Evolutionary conservation across 2,797 vertebrate genomes (phyloP).

Genomic region (Gastrophryne carolinensis): DNA sequence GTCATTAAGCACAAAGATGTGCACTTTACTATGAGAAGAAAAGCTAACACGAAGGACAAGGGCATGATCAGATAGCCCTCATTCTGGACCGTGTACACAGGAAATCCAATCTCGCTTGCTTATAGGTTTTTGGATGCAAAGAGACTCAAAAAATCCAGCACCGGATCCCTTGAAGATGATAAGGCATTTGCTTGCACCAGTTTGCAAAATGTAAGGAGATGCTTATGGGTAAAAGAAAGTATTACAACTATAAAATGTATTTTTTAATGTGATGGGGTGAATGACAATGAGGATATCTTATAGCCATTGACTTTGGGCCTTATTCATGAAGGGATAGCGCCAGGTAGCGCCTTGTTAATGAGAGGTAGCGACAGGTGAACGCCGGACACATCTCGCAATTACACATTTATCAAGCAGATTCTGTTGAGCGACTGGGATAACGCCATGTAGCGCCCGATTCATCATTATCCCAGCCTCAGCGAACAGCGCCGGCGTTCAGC

Average conservation of each 20-base stretch:
- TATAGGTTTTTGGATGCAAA: constrained; percentile 32
- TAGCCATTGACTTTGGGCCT: no score
- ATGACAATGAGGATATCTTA: no score
- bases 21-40: constrained; percentile 44
- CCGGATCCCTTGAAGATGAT: constrained; percentile 20
- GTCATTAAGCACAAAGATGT: constrained; percentile 48
- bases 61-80: constrained; percentile 21
- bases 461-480: no score
- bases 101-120: constrained; percentile 20
- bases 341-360: no score
- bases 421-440: no score
- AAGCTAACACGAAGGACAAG: constrained; percentile 45
- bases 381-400: no score
- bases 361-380: no score
- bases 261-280: not conserved
- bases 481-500: no score
- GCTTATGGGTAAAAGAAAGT: not conserved
- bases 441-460: no score
- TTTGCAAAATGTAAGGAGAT: constrained; percentile 1
- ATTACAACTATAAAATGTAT: not conserved
- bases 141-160: constrained; percentile 34
- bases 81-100: not conserved
- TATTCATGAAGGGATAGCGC: no score
- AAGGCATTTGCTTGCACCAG: not conserved
- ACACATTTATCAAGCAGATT: no score